Evolutionary conservation across 2,113 vertebrate genomes (phyloP), one percentile per base, ranked within the genome.

Genomic region (Casuarius casuarius): DNA sequence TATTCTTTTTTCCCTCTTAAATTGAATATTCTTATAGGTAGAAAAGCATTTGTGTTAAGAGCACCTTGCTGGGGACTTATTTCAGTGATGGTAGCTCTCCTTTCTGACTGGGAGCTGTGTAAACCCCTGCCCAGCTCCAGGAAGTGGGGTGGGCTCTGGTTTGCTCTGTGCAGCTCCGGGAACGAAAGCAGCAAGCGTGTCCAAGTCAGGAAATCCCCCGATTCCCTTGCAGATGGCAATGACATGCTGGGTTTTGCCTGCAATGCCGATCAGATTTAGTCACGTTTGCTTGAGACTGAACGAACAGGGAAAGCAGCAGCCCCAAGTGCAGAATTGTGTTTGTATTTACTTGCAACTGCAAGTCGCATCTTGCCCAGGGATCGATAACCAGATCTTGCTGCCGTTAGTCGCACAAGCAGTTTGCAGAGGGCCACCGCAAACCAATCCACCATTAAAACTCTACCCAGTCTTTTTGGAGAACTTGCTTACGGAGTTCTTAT

Each of bases 201-300:
- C 0, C 5, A 38, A 35, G n/a, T 42, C 5, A 15, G 46, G 54
- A 62, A 65, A 68, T 8, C 28, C 6, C 51, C 84, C 20, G 5
- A 28, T 59, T 12, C 26, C 29, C 42, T 54, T 25, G 11, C 5
- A 7, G 62, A 8, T 12, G 52, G 22, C 14, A 12, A 9, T 2
- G 8, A 35, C 1, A 2, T 5, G 49, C 26, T 33, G 29, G 2
- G 1, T 9, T 11, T 40, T 0, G 3, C 35, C 42, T 3, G 12
- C 49, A 6, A 1, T 0, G 7, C 1, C 3, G 13, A 2, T 51
- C 25, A 4, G 63, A 5, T 54, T 65, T 33, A 25, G 14, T 49
- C 65, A 14, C 3, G 0, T 44, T 7, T 26, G 29, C 62, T 31
- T 21, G 76, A 40, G 70, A 8, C 4, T 3, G 25, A 31, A 63